Conservation (phyloP, 2,113 vertebrate genomes). For the Triplophysa dalaica region DNA sequence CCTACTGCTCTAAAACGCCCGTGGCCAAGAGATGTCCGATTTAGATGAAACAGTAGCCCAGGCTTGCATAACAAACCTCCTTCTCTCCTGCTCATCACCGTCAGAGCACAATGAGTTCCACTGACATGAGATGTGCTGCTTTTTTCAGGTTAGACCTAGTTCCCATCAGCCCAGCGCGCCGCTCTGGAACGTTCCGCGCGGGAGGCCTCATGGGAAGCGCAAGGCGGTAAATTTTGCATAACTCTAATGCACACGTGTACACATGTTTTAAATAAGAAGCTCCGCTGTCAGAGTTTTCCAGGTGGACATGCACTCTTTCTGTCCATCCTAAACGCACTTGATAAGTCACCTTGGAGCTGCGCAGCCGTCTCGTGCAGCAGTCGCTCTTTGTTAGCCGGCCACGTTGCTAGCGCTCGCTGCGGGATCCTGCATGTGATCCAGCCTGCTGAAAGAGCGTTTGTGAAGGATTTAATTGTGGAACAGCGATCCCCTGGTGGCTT, state of each 20-base stretch:
- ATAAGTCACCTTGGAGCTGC: conserved; percentile 55
- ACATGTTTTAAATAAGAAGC: conserved; percentile 57
- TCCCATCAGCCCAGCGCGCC: conserved; percentile 40
- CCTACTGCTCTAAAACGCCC: neutral
- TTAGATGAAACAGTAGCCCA: conserved; percentile 31
- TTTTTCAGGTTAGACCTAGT: conserved; percentile 47
- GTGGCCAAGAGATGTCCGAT: conserved; percentile 21
- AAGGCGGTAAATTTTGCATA: conserved; percentile 57
- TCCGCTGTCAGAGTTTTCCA: conserved; percentile 55
- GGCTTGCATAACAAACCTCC: conserved; percentile 25
- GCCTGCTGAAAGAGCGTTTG: conserved; percentile 3
- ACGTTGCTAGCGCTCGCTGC: conserved; percentile 15
- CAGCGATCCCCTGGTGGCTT: neutral
- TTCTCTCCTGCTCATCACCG: conserved; percentile 12
- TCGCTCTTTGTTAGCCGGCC: conserved; percentile 35
- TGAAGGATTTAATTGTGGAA: conserved; percentile 22
- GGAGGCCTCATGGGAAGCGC: conserved; percentile 53
- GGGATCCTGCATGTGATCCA: conserved; percentile 26
- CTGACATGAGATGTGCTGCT: conserved; percentile 37
- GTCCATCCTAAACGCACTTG: conserved; percentile 48
- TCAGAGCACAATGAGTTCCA: conserved; percentile 34
- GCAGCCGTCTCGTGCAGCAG: conserved; percentile 22
- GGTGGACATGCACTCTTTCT: conserved; percentile 56
- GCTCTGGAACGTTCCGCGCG: conserved; percentile 57
- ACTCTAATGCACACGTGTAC: conserved; percentile 44